Base-by-base conservation (phyloP, 2,888 invertebrate genomes). In the Heliconius ethilla region DNA sequence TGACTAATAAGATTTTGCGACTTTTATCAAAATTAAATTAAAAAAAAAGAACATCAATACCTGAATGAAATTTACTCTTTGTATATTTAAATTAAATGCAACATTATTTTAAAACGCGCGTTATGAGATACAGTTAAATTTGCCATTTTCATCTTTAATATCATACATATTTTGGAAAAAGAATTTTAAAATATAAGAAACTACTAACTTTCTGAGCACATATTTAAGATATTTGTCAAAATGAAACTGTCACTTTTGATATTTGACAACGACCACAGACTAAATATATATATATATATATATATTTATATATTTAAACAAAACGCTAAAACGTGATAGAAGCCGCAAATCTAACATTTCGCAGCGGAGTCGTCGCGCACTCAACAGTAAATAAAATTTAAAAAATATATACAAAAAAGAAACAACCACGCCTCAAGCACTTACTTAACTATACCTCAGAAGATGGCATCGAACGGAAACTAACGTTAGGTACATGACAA, bases 321-420 rank as follows among this genome's bases (percentile, higher is more conserved):
- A 62, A 62, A 55, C 25, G 3, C 27, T 18, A 5, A 55, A 70
- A 55, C 59, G n/a, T 59, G 73, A 65, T 75, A 62, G 67, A 73
- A 78, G 76, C 65, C 55, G 67, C 13, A 72, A 75, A 62, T 62
- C 40, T 59, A 59, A 72, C 11, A 65, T 74, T 59, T 11, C 65
- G 59, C 33, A 70, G 70, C 76, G 73, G 70, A 73, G 76, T 72
- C 76, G 78, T 51, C 73, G 77, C 76, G 78, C 78, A 79, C 82
- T 88, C 86, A 90, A 91, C 90, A 88, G 88, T 87, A 83, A 79
- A 87, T 89, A 89, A 88, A 89, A 89, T 85, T 81, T 83, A 82
- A 85, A 84, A 85, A 83, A 84, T n/a, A 59, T n/a, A 59, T 59
- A 59, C n/a, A 59, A 85, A 84, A 86, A 83, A 82, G 86, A 88